Conservation (phyloP, 1,140 invertebrate genomes). For the Radopholus similis region DNA sequence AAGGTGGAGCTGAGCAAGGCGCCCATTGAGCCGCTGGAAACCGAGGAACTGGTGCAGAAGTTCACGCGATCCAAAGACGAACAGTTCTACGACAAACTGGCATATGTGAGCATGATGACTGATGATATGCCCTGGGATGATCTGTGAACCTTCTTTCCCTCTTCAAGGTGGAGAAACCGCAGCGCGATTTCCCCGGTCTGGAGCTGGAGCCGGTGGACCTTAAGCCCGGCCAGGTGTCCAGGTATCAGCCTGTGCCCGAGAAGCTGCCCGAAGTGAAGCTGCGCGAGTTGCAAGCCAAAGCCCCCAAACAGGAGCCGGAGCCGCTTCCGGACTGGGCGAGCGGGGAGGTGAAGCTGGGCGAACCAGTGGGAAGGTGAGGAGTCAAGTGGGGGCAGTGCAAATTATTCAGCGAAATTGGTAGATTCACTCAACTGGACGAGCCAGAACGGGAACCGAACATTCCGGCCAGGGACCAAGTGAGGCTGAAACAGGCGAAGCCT, state of each 20-base stretch:
- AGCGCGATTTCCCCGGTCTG: constrained; percentile 49
- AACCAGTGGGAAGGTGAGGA: constrained; percentile 38
- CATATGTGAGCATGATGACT: constrained; percentile 29
- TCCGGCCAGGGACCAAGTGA: constrained; percentile 56
- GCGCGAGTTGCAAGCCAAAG: constrained; percentile 7
- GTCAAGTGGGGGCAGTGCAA: background rate
- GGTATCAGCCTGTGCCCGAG: constrained; percentile 47
- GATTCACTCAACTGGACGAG: constrained; percentile 48
- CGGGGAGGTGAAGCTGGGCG: constrained; percentile 45
- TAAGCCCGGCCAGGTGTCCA: constrained; percentile 52
- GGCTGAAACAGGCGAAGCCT: constrained; percentile 52
- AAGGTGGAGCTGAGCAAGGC: constrained; percentile 47
- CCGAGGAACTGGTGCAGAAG: constrained; percentile 55
- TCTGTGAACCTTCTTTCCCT: background rate
- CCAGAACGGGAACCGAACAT: constrained; percentile 47
- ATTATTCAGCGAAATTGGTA: constrained; percentile 16
- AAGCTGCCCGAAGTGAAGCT: constrained; percentile 47
- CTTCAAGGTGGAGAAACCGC: constrained; percentile 38
- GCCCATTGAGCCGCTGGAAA: constrained; percentile 56
- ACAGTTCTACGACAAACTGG: constrained; percentile 56
- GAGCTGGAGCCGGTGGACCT: constrained; percentile 50
- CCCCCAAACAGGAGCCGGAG: constrained; percentile 15
- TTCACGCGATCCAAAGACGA: constrained; percentile 54
- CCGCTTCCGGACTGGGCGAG: constrained; percentile 36
- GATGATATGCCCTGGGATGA: background rate